A percentile compares a stretch with the other conserved stretches of the same genome.
phyloP scores from a whole-genome alignment of 2,888 invertebrate species.

The Parnassius orleans region DNA sequence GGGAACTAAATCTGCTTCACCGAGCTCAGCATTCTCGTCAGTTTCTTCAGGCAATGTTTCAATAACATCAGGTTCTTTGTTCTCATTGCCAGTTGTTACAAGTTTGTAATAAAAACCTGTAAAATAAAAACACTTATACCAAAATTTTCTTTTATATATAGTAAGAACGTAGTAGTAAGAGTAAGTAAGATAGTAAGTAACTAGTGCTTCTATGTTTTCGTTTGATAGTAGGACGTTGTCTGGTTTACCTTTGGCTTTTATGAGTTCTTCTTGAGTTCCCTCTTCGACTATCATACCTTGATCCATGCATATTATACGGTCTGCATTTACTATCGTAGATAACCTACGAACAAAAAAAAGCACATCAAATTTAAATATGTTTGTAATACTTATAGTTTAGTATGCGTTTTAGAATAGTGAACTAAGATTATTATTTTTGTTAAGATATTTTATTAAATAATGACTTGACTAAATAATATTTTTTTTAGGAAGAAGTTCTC shows the following conservation, averaged over 20 bases:
- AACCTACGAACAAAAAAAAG: slow-evolving; percentile 58
- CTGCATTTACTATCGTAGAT: slow-evolving; percentile 86
- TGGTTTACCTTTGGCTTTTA: slow-evolving; percentile 80
- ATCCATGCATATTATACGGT: slow-evolving; percentile 86
- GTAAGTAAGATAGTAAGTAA: too few species aligned
- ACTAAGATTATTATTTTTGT: too few species aligned
- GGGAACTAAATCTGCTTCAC: slow-evolving; percentile 43
- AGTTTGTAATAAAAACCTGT: slow-evolving; percentile 78
- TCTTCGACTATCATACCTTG: slow-evolving; percentile 87
- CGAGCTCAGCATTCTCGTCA: slow-evolving; percentile 41
- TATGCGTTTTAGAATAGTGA: background rate
- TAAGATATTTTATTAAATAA: too few species aligned
- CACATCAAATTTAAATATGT: background rate
- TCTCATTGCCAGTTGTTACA: slow-evolving; percentile 83
- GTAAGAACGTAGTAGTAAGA: too few species aligned
- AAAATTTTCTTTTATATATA: too few species aligned
- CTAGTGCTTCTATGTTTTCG: too few species aligned
- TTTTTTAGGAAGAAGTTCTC: too few species aligned
- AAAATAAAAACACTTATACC: background rate
- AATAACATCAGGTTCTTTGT: slow-evolving; percentile 59
- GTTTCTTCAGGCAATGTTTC: slow-evolving; percentile 58
- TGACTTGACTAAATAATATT: too few species aligned
- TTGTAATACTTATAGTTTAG: background rate
- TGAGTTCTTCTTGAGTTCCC: slow-evolving; percentile 87
- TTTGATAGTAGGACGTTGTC: too few species aligned